Evolutionary conservation across 2,797 vertebrate genomes (phyloP).

Genomic region (Urophycis tenuis): DNA sequence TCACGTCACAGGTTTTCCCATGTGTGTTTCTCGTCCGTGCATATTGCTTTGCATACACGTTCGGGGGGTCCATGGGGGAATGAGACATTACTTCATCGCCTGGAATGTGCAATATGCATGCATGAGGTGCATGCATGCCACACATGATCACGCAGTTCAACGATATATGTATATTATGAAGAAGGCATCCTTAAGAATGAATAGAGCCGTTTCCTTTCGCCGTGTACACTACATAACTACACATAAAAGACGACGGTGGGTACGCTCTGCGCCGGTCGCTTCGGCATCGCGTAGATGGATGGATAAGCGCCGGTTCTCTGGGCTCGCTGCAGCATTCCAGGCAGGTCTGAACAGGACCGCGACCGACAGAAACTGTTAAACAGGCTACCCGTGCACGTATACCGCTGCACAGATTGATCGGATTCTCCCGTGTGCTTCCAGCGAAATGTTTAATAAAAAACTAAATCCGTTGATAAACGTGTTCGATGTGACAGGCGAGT

Average conservation of each 20-base stretch:
- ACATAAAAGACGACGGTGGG: background rate
- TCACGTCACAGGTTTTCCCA: background rate
- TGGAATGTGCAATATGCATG: too few species aligned
- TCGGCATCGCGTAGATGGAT: background rate
- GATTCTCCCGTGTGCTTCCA: background rate
- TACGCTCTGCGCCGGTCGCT: background rate
- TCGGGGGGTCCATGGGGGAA: too few species aligned
- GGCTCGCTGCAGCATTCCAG: constrained; percentile 58
- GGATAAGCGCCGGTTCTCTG: constrained; percentile 12
- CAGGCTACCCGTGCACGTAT: constrained; percentile 43
- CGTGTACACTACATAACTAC: background rate
- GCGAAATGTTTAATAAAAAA: constrained; percentile 1
- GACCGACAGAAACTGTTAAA: constrained; percentile 48
- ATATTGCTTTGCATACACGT: too few species aligned
- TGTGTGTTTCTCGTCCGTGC: too few species aligned
- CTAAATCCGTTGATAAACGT: constrained; percentile 19
- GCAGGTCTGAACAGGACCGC: constrained; percentile 51
- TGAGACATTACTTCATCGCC: too few species aligned
- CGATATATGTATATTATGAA: too few species aligned
- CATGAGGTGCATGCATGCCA: too few species aligned
- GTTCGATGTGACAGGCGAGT: constrained; percentile 11
- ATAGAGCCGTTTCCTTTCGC: background rate
- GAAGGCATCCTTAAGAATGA: background rate
- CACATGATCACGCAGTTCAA: background rate
- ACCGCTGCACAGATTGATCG: constrained; percentile 32